These are phyloP conservation scores for Tenebrio molitor DNA, from an alignment of 1,140 invertebrate species.

Conservation along the genomic window DNA sequence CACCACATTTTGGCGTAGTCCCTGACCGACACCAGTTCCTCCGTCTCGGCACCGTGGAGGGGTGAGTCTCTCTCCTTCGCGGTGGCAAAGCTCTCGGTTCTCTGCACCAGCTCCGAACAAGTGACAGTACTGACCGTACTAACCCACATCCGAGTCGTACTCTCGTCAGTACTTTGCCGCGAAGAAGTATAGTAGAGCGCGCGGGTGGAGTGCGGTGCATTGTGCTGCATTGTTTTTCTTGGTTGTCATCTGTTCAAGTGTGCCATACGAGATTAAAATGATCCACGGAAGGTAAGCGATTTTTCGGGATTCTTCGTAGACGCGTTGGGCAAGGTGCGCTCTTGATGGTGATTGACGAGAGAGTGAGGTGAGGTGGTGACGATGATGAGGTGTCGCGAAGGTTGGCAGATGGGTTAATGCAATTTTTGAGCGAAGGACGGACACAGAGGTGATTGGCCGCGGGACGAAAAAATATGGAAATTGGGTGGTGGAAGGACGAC, in stretches of 20 bases:
- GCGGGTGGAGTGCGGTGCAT: constrained; percentile 32
- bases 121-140: constrained; percentile 35
- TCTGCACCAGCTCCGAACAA: constrained; percentile 5
- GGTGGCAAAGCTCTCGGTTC: constrained; percentile 8
- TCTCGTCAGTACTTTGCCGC: neutral
- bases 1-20: constrained; percentile 22
- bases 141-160: constrained; percentile 20
- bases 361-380: neutral
- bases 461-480: too few relatives aligned
- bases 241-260: constrained; percentile 20
- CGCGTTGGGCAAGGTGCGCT: neutral
- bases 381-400: too few relatives aligned
- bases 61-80: constrained; percentile 22
- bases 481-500: too few relatives aligned
- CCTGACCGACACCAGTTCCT: constrained; percentile 18
- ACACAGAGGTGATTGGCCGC: too few relatives aligned
- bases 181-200: constrained; percentile 4
- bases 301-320: neutral
- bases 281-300: neutral
- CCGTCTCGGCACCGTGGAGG: constrained; percentile 7
- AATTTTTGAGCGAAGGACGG: too few relatives aligned
- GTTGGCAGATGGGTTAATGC: too few relatives aligned
- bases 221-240: constrained; percentile 16
- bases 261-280: constrained; percentile 8
- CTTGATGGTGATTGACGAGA: neutral